Conservation (phyloP, 2,888 invertebrate genomes). For the Leucoptera coffeella region DNA sequence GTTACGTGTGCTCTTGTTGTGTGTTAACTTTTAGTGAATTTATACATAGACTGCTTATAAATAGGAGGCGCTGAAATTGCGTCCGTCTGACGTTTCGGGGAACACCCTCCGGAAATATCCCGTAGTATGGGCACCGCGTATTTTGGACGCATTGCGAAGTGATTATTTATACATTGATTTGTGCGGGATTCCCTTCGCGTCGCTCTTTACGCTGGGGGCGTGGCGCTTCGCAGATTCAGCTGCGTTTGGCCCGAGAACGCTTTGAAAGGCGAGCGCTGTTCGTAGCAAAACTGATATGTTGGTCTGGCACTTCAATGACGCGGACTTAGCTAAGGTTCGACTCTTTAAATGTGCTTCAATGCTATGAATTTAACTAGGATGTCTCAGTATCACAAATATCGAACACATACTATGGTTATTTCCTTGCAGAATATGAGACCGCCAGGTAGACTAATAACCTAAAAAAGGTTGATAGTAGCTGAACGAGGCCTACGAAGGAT, state of each 20-base stretch:
- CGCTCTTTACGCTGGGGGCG: conserved; percentile 13
- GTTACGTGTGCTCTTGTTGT: conserved; percentile 53
- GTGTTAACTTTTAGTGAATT: conserved; percentile 56
- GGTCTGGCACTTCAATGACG: too few relatives aligned
- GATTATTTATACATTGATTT: conserved; percentile 51
- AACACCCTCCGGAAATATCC: conserved; percentile 55
- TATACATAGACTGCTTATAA: conserved; percentile 55
- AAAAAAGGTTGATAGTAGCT: too few relatives aligned
- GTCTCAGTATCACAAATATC: too few relatives aligned
- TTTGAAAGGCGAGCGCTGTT: too few relatives aligned
- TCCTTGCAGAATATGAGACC: too few relatives aligned
- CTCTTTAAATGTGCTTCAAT: too few relatives aligned
- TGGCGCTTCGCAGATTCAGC: conserved; percentile 8
- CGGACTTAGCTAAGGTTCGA: too few relatives aligned
- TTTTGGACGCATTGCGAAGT: conserved; percentile 51
- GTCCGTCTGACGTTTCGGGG: conserved; percentile 48
- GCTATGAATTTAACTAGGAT: too few relatives aligned
- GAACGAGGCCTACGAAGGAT: too few relatives aligned
- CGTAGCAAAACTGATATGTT: too few relatives aligned
- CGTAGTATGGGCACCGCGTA: conserved; percentile 48
- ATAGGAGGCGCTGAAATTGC: conserved; percentile 53
- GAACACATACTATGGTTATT: too few relatives aligned
- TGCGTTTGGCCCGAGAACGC: conserved; percentile 1
- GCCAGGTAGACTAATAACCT: too few relatives aligned
- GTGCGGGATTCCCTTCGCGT: conserved; percentile 17